Evolutionary conservation across 1,140 invertebrate species (phyloP).

Genomic region (Drosophila novamexicana): DNA sequence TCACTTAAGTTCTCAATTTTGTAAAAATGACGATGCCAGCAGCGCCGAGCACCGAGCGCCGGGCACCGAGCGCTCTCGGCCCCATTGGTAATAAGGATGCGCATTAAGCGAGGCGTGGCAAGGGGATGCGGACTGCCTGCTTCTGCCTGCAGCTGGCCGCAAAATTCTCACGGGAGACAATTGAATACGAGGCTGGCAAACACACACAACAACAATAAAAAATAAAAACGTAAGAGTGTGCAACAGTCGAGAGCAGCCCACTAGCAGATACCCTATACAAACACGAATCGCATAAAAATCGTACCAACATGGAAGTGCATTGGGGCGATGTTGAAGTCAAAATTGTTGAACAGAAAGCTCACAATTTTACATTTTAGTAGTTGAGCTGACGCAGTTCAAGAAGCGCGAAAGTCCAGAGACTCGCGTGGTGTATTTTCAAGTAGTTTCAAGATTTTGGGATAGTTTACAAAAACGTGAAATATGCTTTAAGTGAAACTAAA

Average conservation of each 20-base stretch:
- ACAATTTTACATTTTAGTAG: too few species aligned
- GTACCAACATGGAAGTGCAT: too few species aligned
- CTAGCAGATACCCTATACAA: not conserved
- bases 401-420: too few species aligned
- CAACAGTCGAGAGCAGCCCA: not conserved
- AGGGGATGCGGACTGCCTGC: not conserved
- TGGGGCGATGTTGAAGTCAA: too few species aligned
- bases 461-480: too few species aligned
- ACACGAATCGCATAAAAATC: too few species aligned
- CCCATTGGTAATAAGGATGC: constrained; percentile 78
- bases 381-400: too few species aligned
- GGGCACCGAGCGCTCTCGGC: constrained; percentile 23
- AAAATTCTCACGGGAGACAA: constrained; percentile 75
- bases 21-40: constrained; percentile 59
- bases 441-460: too few species aligned
- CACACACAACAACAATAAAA: constrained; percentile 19
- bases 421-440: too few species aligned
- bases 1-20: constrained; percentile 82
- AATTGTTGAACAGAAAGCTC: too few species aligned
- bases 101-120: constrained; percentile 60
- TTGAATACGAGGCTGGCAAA: constrained; percentile 64
- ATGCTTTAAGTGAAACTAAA: too few species aligned
- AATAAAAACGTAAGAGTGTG: not conserved
- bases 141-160: constrained; percentile 24
- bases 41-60: constrained; percentile 37